Conservation (phyloP, 2,113 vertebrate genomes). For the Balaenoptera acutorostrata region DNA sequence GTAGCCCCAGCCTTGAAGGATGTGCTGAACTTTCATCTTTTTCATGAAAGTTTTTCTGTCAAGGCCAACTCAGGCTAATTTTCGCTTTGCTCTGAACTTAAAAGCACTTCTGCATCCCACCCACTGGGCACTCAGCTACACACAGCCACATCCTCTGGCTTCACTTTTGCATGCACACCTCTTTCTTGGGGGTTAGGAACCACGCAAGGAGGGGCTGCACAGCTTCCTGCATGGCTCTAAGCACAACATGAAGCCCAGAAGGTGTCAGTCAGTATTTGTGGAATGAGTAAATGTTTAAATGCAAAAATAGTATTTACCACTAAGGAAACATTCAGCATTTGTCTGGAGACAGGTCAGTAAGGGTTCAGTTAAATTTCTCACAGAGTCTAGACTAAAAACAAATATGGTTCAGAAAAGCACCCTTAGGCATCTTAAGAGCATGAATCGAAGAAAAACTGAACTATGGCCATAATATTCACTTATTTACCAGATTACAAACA, state of each 20-base stretch:
- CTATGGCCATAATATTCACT: background rate
- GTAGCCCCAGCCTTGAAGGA: background rate
- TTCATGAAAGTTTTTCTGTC: background rate
- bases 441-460: background rate
- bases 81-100: background rate
- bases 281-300: background rate
- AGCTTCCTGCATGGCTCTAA: background rate
- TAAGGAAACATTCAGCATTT: background rate
- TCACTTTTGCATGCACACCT: background rate
- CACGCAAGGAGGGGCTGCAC: background rate
- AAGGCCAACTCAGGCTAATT: background rate
- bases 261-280: background rate
- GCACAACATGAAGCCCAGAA: background rate
- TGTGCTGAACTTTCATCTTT: background rate
- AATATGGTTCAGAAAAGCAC: background rate
- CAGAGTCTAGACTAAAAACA: background rate
- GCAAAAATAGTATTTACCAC: background rate
- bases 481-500: background rate
- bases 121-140: background rate
- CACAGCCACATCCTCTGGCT: rapidly evolving
- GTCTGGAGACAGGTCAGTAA: background rate
- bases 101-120: background rate
- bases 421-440: background rate
- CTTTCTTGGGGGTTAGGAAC: background rate
- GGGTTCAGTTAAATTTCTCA: background rate